Base-by-base conservation (phyloP, 2,888 invertebrate species). In the Perizoma flavofasciatum region DNA sequence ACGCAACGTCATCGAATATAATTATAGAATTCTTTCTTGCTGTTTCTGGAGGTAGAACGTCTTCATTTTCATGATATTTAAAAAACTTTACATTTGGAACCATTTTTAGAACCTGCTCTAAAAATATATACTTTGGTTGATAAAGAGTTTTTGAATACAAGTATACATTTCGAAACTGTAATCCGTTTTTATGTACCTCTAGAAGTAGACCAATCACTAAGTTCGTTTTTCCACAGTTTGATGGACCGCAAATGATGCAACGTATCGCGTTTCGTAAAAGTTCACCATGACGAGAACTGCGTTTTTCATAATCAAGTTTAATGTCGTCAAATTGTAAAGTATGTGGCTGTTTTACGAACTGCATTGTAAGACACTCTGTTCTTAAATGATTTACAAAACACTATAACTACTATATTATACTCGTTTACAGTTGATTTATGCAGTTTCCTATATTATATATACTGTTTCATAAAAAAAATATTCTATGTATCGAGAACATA, bases 201-300 rank as follows among this genome's bases (percentile, higher is more conserved):
- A 66, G 37, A 1, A 66, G 34, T 11, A 66, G 45, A 50, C 45
- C 37, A 35, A 71, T 35, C 34, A 78, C 46, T n/a, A 72, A 44
- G 55, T 68, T 65, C 0, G 64, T 72, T 63, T 72, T 72, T 0
- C 71, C 73, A 50, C 68, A 72, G 33, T 63, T 65, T 0, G 66
- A 68, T 32, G 66, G 65, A 3, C 66, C 68, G 9, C 66, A 68
- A 45, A 68, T 61, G 6, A 68, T 48, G 49, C 65, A 52, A 33
- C 68, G 49, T n/a, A 68, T 61, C 0, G 50, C 45, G 11, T 66
- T 60, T 1, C 62, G 65, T 40, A 65, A 46, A 4, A 61, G 59
- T n/a, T n/a, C n/a, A n/a, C n/a, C n/a, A n/a, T n/a, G n/a, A n/a
- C n/a, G n/a, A n/a, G n/a, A n/a, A n/a, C n/a, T n/a, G n/a, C n/a